These are phyloP conservation scores for Nycteola revayana DNA, from an alignment of 2,888 invertebrate genomes.

Conservation along the genomic window DNA sequence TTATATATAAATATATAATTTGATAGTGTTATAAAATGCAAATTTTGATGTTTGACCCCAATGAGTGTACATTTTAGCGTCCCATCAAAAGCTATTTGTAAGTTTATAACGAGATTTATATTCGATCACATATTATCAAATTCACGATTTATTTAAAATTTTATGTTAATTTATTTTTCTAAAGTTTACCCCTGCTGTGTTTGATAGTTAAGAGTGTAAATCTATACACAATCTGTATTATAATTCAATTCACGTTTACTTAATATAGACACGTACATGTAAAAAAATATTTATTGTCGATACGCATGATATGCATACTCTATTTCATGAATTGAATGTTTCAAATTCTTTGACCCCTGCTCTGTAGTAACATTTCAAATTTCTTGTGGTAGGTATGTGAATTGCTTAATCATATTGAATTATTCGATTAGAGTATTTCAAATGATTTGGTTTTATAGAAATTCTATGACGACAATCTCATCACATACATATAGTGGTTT, in stretches of 20 bases:
- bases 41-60: slow-evolving; percentile 23
- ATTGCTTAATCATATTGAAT: too few relatives aligned
- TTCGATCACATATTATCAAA: slow-evolving; percentile 14
- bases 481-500: too few relatives aligned
- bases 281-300: slow-evolving; percentile 21
- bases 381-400: too few relatives aligned
- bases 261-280: slow-evolving; percentile 18
- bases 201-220: slow-evolving; percentile 19
- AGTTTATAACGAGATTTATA: slow-evolving; percentile 15
- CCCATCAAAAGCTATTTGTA: slow-evolving; percentile 11
- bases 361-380: slow-evolving; percentile 4
- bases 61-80: slow-evolving; percentile 25
- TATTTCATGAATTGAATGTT: slow-evolving; percentile 17
- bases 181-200: slow-evolving; percentile 24
- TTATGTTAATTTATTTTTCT: slow-evolving; percentile 18
- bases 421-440: too few relatives aligned
- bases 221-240: slow-evolving; percentile 24
- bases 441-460: too few relatives aligned
- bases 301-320: slow-evolving; percentile 2
- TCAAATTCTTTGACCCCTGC: slow-evolving; percentile 21
- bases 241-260: slow-evolving; percentile 26
- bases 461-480: too few relatives aligned
- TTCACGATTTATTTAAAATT: slow-evolving; percentile 11
- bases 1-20: slow-evolving; percentile 30
- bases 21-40: slow-evolving; percentile 28